phyloP scores from a whole-genome alignment of 1,140 invertebrate species.

The Aphaenogaster rudis region DNA sequence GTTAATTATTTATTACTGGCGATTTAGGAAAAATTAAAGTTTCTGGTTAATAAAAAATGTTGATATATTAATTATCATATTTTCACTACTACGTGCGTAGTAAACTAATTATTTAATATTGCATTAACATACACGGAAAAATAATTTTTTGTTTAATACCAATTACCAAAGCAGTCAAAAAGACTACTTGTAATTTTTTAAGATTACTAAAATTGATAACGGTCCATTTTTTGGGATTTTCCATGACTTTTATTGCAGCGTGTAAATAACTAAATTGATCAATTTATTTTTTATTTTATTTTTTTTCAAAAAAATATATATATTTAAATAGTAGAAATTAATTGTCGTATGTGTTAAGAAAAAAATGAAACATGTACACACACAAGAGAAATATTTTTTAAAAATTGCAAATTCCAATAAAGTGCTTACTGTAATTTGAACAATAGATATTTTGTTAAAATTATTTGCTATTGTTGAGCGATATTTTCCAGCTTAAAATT shows the following conservation, averaged over 20 bases:
- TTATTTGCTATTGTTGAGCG: neutral
- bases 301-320: no score
- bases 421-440: neutral
- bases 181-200: no score
- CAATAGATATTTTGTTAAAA: neutral
- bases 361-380: neutral
- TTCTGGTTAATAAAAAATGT: neutral
- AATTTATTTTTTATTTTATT: no score
- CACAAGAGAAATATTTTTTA: neutral
- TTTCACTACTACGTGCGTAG: neutral
- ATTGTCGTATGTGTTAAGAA: no score
- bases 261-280: no score
- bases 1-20: no score
- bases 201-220: no score
- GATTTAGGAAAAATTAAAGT: no score
- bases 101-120: neutral
- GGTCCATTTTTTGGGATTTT: no score
- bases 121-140: neutral
- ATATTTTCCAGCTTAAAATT: neutral
- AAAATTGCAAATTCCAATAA: neutral
- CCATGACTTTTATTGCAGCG: no score
- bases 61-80: neutral
- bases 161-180: no score
- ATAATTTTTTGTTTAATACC: neutral
- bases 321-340: no score